These are phyloP conservation scores for Procambarus clarkii DNA, from an alignment of 1,140 invertebrate species.

Conservation along the genomic window DNA sequence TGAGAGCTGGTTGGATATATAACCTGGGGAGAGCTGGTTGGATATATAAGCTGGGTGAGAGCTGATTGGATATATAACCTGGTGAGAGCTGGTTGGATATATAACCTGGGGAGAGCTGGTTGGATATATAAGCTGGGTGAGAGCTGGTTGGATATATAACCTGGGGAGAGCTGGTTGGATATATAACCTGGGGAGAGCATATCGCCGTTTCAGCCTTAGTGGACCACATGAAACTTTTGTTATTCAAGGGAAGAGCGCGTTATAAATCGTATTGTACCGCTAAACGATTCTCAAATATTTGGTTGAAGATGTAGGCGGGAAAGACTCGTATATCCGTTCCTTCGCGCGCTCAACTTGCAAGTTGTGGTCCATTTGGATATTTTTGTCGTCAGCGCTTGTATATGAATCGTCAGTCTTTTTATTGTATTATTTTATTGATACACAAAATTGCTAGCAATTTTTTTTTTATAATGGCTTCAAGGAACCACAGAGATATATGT, in stretches of 20 bases:
- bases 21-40: too few species aligned
- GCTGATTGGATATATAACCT: too few species aligned
- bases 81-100: too few species aligned
- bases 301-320: not conserved
- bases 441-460: not conserved
- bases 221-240: constrained; percentile 11
- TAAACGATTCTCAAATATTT: constrained; percentile 34
- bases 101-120: too few species aligned
- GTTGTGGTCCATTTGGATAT: not conserved
- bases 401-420: too few species aligned
- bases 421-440: too few species aligned
- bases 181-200: too few species aligned
- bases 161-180: too few species aligned
- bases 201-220: not conserved
- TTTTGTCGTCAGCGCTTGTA: not conserved
- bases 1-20: too few species aligned
- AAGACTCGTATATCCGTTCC: constrained; percentile 25
- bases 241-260: constrained; percentile 8
- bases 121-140: too few species aligned
- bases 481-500: not conserved
- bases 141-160: too few species aligned
- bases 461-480: not conserved
- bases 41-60: too few species aligned
- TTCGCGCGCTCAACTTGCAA: not conserved
- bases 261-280: constrained; percentile 32